Base-by-base conservation (phyloP, 2,113 vertebrate species). In the Oenanthe melanoleuca region DNA sequence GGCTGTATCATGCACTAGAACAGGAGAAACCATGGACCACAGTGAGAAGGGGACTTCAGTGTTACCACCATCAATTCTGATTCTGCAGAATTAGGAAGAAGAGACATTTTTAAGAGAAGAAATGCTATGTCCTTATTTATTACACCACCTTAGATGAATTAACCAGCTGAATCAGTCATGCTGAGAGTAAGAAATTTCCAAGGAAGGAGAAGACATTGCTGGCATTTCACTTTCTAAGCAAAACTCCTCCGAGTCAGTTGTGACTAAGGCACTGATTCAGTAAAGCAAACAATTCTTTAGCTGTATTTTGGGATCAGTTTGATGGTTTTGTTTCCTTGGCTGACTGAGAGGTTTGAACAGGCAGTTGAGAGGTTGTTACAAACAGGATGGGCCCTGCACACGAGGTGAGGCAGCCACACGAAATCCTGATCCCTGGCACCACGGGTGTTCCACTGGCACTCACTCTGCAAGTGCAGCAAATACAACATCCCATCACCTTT, bases 261-360 rank as follows among this genome's bases (percentile, higher is more conserved):
- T 96, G 94, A 96, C 92, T 96, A 95, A 96, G 88, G 75, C 93
- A 80, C 92, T 64, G 82, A 96, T 81, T 96, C 90, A 95, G 93
- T 71, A 93, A 88, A 93, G 86, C 80, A 22, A 95, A 49, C 78
- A 90, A 70, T 60, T 75, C 67, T 50, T 75, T 8, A 44, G 82
- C 12, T 78, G 65, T 84, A 45, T 89, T 92, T 93, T 74, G 73
- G 56, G 65, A 78, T 60, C 61, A 71, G 16, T 63, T 67, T 0
- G 7, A 73, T 64, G 82, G 61, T 38, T 80, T 50, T 86, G 59
- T 80, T 94, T 72, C 77, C 47, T 45, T 33, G 55, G 67, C 22
- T 94, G 86, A 74, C 86, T 74, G 85, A 90, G 64, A 44, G 81
- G 63, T 73, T 56, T 88, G 71, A 45, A 40, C 22, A 25, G 86